Evolutionary conservation across 2,113 vertebrate genomes (phyloP).

Genomic region (Falcunculus frontatus): DNA sequence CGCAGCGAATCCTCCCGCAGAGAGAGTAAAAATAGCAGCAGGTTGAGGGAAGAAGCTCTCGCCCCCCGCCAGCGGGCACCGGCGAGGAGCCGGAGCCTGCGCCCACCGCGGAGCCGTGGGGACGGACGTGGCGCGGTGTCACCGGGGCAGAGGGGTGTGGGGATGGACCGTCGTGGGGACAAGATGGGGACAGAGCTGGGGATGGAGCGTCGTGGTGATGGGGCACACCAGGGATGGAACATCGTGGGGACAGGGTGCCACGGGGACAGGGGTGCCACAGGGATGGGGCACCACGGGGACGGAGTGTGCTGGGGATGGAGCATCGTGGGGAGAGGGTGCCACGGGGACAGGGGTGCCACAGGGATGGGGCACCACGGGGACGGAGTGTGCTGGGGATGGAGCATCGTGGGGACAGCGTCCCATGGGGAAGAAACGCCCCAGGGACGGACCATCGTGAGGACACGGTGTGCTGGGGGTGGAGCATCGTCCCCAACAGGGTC

Average conservation of each 20-base stretch:
- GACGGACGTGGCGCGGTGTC: neutral
- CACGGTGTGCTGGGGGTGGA: neutral
- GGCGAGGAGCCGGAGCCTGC: neutral
- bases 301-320: neutral
- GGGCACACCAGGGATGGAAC: accelerated
- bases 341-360: neutral
- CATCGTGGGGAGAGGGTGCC: neutral
- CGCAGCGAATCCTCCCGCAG: conserved; percentile 23
- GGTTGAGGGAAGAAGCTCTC: conserved; percentile 66
- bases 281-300: neutral
- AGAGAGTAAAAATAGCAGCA: conserved; percentile 74
- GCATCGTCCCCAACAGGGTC: no score
- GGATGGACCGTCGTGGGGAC: neutral
- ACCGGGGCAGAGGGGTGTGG: neutral
- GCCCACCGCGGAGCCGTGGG: neutral
- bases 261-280: neutral
- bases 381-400: no score
- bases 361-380: neutral
- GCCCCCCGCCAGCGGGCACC: conserved; percentile 34
- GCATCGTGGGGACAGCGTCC: neutral
- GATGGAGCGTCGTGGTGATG: neutral
- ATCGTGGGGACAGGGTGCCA: neutral
- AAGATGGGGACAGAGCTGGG: neutral
- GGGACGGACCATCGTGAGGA: accelerated
- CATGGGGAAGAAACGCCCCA: accelerated